These are phyloP conservation scores for Masnerella sp. DNA, from an alignment of 2,888 invertebrate genomes.

Conservation along the genomic window DNA sequence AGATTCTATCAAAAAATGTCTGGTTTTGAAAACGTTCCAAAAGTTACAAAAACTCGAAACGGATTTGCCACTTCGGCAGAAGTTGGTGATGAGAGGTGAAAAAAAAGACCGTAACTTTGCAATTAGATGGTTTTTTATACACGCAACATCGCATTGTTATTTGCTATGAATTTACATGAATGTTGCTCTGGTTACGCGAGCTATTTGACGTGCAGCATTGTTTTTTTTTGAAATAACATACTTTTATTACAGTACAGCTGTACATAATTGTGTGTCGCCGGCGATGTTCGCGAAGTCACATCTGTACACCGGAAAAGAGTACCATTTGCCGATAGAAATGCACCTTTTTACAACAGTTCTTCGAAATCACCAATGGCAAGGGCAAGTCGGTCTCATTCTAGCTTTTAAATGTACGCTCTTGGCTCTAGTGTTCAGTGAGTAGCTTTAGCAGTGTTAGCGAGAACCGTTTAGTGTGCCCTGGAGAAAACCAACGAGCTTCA, in stretches of 20 bases:
- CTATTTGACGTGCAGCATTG: conserved; percentile 54
- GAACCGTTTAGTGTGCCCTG: too few relatives aligned
- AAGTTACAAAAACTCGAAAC: neutral
- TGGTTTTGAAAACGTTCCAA: neutral
- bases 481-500: too few relatives aligned
- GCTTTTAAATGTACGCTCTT: too few relatives aligned
- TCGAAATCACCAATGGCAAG: too few relatives aligned
- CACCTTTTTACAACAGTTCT: too few relatives aligned
- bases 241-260: conserved; percentile 69
- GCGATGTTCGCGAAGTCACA: conserved; percentile 9
- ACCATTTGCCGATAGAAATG: too few relatives aligned
- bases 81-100: conserved; percentile 21
- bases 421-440: too few relatives aligned
- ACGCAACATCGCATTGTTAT: conserved; percentile 75
- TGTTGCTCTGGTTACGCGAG: conserved; percentile 64
- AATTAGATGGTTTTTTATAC: conserved; percentile 66
- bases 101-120: conserved; percentile 49
- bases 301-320: too few relatives aligned
- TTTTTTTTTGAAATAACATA: conserved; percentile 56
- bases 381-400: too few relatives aligned
- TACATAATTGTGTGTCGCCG: conserved; percentile 67
- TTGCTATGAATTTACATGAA: conserved; percentile 75
- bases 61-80: neutral
- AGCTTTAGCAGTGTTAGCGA: too few relatives aligned
- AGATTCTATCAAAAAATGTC: too few relatives aligned